Evolutionary conservation across 2,888 invertebrate genomes (phyloP).

Genomic region (Lycia hirtaria): DNA sequence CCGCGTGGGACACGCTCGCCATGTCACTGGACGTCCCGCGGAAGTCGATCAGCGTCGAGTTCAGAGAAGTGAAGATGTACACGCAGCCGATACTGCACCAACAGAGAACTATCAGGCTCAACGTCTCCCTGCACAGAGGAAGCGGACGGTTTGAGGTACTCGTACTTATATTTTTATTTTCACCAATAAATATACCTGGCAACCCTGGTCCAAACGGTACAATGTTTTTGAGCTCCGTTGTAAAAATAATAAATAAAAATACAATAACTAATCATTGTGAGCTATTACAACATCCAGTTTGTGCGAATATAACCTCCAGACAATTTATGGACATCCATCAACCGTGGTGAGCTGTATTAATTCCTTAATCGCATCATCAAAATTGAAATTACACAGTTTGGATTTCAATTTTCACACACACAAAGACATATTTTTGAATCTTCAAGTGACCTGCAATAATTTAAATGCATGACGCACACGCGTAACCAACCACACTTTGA

Average conservation of each 20-base stretch:
- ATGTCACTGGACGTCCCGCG: too few species aligned
- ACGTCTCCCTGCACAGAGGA: neutral
- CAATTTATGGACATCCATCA: neutral
- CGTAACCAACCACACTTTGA: neutral
- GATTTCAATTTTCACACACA: neutral
- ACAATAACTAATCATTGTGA: neutral
- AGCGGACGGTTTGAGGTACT: neutral
- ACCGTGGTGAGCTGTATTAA: neutral
- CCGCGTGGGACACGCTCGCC: too few species aligned
- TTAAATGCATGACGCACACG: neutral
- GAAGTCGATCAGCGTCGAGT: too few species aligned
- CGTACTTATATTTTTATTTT: neutral
- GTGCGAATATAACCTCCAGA: neutral
- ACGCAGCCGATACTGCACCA: constrained; percentile 2
- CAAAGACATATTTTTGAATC: neutral
- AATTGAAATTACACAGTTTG: neutral
- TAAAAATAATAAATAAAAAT: neutral
- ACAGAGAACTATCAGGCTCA: neutral
- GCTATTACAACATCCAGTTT: neutral
- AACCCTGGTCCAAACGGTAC: too few species aligned
- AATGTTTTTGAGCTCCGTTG: too few species aligned
- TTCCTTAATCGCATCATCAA: neutral
- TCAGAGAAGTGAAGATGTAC: neutral
- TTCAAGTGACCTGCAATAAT: too few species aligned
- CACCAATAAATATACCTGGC: too few species aligned